These are phyloP conservation scores for Drosophila paracracens DNA, from an alignment of 2,888 invertebrate species.

Conservation along the genomic window DNA sequence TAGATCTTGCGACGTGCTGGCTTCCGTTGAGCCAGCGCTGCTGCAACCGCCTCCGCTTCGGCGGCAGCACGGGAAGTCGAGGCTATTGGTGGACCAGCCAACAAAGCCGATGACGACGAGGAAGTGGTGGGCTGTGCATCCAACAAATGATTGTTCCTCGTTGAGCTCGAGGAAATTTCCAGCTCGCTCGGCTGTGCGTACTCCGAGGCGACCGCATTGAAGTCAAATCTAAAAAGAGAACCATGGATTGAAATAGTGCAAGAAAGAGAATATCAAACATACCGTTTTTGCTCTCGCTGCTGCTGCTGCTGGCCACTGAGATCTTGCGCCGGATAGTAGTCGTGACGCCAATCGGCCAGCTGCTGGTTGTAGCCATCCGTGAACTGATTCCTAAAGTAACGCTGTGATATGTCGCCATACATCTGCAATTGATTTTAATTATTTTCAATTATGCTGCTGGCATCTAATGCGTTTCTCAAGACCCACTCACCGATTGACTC, in stretches of 20 bases:
- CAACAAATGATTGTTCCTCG: conserved; percentile 48
- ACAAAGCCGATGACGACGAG: conserved; percentile 70
- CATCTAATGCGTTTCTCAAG: not conserved
- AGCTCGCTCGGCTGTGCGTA: conserved; percentile 40
- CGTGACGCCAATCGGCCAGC: conserved; percentile 82
- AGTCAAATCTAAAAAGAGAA: conserved; percentile 57
- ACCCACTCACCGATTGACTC: conserved; percentile 87
- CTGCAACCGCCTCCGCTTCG: conserved; percentile 61
- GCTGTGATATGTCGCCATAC: conserved; percentile 83
- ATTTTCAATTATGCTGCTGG: not conserved
- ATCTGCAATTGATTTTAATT: conserved; percentile 59
- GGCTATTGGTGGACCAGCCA: conserved; percentile 81
- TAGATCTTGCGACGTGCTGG: conserved; percentile 81
- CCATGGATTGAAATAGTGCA: not conserved
- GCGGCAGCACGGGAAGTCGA: conserved; percentile 67
- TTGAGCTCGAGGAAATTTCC: conserved; percentile 45
- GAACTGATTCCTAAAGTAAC: conserved; percentile 80
- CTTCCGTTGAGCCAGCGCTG: conserved; percentile 61
- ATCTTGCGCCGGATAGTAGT: conserved; percentile 83
- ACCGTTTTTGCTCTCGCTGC: conserved; percentile 75
- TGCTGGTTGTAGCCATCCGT: conserved; percentile 74
- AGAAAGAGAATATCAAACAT: not conserved
- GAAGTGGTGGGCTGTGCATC: conserved; percentile 69
- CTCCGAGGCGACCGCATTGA: conserved; percentile 61
- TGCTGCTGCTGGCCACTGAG: conserved; percentile 72